These are phyloP conservation scores for Apamea crenata DNA, from an alignment of 2,888 invertebrate genomes.

Conservation along the genomic window DNA sequence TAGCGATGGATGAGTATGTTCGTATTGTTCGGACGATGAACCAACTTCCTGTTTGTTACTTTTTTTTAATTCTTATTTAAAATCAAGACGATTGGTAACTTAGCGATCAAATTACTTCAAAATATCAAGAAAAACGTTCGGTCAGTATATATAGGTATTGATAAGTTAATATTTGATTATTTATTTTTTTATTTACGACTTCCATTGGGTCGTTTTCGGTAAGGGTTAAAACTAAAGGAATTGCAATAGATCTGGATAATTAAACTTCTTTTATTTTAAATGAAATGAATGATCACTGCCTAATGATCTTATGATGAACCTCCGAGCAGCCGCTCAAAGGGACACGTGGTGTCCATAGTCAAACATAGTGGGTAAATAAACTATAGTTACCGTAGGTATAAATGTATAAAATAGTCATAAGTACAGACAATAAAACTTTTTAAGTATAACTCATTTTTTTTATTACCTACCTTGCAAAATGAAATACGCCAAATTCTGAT, in stretches of 20 bases:
- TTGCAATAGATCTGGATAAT: slow-evolving; percentile 59
- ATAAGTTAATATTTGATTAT: slow-evolving; percentile 69
- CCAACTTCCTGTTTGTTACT: slow-evolving; percentile 18
- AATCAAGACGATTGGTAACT: slow-evolving; percentile 33
- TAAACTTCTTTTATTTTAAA: slow-evolving; percentile 49
- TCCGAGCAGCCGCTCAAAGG: slow-evolving; percentile 75
- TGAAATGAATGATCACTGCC: slow-evolving; percentile 83
- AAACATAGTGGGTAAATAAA: slow-evolving; percentile 83
- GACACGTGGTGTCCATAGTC: slow-evolving; percentile 85
- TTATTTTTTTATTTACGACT: slow-evolving; percentile 67
- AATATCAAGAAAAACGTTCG: slow-evolving; percentile 41
- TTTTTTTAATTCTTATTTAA: slow-evolving; percentile 4
- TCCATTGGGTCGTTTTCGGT: slow-evolving; percentile 56
- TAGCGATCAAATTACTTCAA: slow-evolving; percentile 15
- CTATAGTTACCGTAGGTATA: slow-evolving; percentile 84
- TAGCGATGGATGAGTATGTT: slow-evolving; percentile 30
- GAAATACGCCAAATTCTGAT: not conserved
- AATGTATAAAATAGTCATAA: slow-evolving; percentile 82
- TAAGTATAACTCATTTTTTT: slow-evolving; percentile 44
- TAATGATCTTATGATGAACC: slow-evolving; percentile 77
- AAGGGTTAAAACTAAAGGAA: slow-evolving; percentile 61
- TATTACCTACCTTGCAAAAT: not conserved
- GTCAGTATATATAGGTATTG: slow-evolving; percentile 66
- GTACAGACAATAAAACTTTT: slow-evolving; percentile 75
- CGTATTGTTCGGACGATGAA: slow-evolving; percentile 22